Evolutionary conservation across 2,888 invertebrate species (phyloP).

Genomic region (Sarcophaga variegata): DNA sequence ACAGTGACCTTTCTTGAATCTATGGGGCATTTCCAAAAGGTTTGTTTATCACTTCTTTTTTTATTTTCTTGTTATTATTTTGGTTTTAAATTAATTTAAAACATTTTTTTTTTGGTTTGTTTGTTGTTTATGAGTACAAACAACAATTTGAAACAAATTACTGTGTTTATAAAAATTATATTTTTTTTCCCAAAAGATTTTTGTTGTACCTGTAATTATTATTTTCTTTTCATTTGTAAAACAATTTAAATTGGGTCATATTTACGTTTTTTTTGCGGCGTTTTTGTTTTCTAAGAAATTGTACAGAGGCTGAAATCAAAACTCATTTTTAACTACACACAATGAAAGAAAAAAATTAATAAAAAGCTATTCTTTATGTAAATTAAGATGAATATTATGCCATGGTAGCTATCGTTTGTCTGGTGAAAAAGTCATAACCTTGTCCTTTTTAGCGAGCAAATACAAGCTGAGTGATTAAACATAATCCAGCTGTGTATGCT

Average conservation of each 20-base stretch:
- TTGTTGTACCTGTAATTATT: slow-evolving; percentile 59
- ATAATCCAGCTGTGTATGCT: no score
- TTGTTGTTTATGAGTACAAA: slow-evolving; percentile 49
- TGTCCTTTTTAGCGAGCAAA: no score
- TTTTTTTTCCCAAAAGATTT: slow-evolving; percentile 34
- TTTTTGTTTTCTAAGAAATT: background rate
- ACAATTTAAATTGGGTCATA: slow-evolving; percentile 17
- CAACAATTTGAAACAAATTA: slow-evolving; percentile 66
- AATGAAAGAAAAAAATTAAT: no score
- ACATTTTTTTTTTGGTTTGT: background rate
- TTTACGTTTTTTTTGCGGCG: background rate
- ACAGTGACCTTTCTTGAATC: slow-evolving; percentile 46
- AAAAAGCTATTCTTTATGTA: no score
- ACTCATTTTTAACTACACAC: background rate
- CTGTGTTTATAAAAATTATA: slow-evolving; percentile 72
- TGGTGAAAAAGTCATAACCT: no score
- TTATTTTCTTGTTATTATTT: background rate
- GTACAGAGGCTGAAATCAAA: background rate
- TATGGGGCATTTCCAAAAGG: slow-evolving; percentile 36
- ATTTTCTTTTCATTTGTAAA: slow-evolving; percentile 5
- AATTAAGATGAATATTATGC: no score
- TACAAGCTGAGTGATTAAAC: no score
- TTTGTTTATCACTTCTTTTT: background rate
- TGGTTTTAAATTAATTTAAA: background rate
- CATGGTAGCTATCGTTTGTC: no score